Evolutionary conservation across 92 coral and sea anemone genomes (phyloP), one percentile per base, ranked within the genome.

Genomic region (Blastomussa wellsi): DNA sequence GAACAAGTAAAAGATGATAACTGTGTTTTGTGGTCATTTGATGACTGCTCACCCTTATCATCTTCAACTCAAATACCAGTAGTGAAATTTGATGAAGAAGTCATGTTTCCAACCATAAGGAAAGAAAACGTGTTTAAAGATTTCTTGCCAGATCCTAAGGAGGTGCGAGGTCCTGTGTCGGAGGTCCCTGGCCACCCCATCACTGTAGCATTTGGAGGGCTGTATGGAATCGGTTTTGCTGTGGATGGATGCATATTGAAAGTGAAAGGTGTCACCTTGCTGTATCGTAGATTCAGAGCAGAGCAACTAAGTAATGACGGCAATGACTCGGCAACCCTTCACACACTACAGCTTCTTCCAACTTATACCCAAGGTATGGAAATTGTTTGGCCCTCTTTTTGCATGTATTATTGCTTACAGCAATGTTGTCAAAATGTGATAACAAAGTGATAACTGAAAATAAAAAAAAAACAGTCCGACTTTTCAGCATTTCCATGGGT

Each of bases 141-240:
- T 81, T 86, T 88, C 72, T 83, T 86, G 49, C 85, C 87, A 29
- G 94, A 94, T n/a, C 88, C 98, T 31, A 92, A 91, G 67, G 98
- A 91, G 68, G 89, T 94, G 41, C 79, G 93, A 35, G 99, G 99
- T 10, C 99, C 99, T 28, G 88, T 93, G 20, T 57, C 84, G 4
- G 93, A 86, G 38, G 94, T 95, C 19, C 92, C 91, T 66, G 99
- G 99, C 29, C 98, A 97, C 72, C 98, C 99, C 37, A 78, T 97
- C 39, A 90, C 88, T 75, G 94, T 94, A 32, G 89, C 85, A n/a
- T 88, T 90, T 71, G 94, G 94, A 22, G 94, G 95, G 1, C 86
- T 94, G 17, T 92, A 90, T 83, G 94, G 93, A 28, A 36, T 94
- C 83, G 98, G 95, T 20, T 79, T 94, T 76, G 91, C 92, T 80